Conservation (phyloP, 1,140 invertebrate species). For the Meloidogyne floridensis region DNA sequence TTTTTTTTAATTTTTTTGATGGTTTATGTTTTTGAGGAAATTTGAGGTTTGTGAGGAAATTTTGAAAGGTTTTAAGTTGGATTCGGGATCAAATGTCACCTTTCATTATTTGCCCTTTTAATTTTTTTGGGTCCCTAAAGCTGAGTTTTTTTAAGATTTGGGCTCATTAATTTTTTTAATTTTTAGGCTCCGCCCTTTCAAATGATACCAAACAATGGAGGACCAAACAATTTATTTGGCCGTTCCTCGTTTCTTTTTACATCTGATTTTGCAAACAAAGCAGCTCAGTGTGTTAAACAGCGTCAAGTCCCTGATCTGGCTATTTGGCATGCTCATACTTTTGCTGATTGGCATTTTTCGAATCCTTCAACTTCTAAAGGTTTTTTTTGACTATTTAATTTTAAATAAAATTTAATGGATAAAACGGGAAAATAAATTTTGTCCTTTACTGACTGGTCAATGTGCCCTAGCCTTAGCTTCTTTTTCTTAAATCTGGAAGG, state of each 20-base stretch:
- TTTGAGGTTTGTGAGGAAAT: too few relatives aligned
- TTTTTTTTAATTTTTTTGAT: neutral
- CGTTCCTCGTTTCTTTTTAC: conserved; percentile 11
- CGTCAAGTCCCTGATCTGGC: neutral
- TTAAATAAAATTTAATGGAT: too few relatives aligned
- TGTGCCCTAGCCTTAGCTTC: too few relatives aligned
- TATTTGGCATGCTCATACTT: neutral
- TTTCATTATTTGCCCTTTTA: too few relatives aligned
- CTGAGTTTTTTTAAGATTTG: too few relatives aligned
- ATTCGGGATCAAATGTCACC: neutral
- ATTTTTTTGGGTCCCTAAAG: too few relatives aligned
- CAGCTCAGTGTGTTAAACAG: neutral
- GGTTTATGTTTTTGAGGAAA: too few relatives aligned
- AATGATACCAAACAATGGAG: neutral
- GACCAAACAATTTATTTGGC: neutral
- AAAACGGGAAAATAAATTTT: too few relatives aligned
- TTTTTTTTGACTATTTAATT: neutral
- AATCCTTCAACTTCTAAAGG: conserved; percentile 8
- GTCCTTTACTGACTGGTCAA: too few relatives aligned
- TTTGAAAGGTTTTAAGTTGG: too few relatives aligned
- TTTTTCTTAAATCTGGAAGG: too few relatives aligned
- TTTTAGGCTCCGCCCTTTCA: neutral
- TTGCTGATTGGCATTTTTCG: neutral
- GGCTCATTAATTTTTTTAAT: neutral
- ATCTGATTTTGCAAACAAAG: conserved; percentile 20